Evolutionary conservation across 2,888 invertebrate genomes (phyloP), one percentile per base, ranked within the genome.

Genomic region (Tethea ocularis): DNA sequence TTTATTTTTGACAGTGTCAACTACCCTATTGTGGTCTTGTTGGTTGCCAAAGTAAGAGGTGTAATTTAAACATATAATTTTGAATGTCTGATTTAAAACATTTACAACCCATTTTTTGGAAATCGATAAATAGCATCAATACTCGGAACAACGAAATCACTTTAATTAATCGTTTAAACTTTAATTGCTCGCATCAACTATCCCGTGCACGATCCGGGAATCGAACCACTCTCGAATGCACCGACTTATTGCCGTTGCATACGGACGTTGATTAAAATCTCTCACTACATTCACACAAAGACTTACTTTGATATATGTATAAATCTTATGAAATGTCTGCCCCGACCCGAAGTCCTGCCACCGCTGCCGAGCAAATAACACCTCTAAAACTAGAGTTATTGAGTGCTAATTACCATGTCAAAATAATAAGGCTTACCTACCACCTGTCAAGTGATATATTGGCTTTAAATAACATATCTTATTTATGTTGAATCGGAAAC

Each of bases 361-460:
- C 10, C 20, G 7, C 57, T 10, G 59, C 29, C 77, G 75, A 62
- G 46, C 74, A 58, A 88, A 77, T 77, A 61, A 61, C 60, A 65
- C 64, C 79, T 69, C 74, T 86, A 84, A 65, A 1, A 1, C 15
- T 1, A n/a, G 8, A 1, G 41, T 0, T 1, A 60, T 82, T 82
- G 67, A 72, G 84, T 78, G 67, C 66, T 72, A 80, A 85, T 83
- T 82, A 66, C 70, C 62, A 38, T 74, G 74, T 63, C 59, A 58
- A 63, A 58, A 61, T 51, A 52, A 56, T 58, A 66, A 68, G 77
- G 72, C 77, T 82, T 84, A 82, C 87, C 86, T 91, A 93, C 93
- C 93, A 93, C 93, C 93, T 93, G 93, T 92, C 92, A 91, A 86
- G 93, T 93, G 92, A 93, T 91, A 91, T 93, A 93, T 91, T 89